phyloP scores from a whole-genome alignment of 2,797 vertebrate genomes.

The Argya squamiceps region DNA sequence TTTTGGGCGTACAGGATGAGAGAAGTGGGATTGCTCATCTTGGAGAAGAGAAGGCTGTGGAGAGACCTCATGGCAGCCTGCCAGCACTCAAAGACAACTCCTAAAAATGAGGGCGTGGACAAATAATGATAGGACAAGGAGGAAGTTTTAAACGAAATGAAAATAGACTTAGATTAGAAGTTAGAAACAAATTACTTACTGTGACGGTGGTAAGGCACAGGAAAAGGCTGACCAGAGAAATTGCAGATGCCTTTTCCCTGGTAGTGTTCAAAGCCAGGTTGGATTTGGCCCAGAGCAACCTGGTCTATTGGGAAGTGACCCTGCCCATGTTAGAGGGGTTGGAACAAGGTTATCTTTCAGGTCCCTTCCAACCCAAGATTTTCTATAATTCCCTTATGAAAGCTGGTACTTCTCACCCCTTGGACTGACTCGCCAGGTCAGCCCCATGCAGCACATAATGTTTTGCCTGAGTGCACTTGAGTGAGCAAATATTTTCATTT shows the following conservation, averaged over 20 bases:
- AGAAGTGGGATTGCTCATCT: not conserved
- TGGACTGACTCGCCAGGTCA: not conserved
- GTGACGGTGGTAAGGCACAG: not conserved
- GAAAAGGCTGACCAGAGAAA: not conserved
- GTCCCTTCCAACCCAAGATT: not conserved
- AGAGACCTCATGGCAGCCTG: not conserved
- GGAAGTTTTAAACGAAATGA: not conserved
- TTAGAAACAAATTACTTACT: not conserved
- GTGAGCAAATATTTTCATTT: not conserved
- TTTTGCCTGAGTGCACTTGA: not conserved
- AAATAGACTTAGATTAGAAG: not conserved
- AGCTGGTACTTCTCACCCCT: not conserved
- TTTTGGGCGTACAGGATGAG: not conserved
- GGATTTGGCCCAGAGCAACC: no score
- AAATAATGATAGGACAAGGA: not conserved
- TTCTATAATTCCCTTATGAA: not conserved
- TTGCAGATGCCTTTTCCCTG: not conserved
- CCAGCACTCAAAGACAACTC: not conserved
- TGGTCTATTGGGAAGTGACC: not conserved
- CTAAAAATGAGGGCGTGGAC: not conserved
- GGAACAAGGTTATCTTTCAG: not conserved
- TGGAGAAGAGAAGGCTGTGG: not conserved
- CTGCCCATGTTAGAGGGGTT: not conserved
- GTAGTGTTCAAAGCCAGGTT: not conserved
- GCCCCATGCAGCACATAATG: not conserved